phyloP scores from a whole-genome alignment of 2,113 vertebrate species.

The Indicator indicator region DNA sequence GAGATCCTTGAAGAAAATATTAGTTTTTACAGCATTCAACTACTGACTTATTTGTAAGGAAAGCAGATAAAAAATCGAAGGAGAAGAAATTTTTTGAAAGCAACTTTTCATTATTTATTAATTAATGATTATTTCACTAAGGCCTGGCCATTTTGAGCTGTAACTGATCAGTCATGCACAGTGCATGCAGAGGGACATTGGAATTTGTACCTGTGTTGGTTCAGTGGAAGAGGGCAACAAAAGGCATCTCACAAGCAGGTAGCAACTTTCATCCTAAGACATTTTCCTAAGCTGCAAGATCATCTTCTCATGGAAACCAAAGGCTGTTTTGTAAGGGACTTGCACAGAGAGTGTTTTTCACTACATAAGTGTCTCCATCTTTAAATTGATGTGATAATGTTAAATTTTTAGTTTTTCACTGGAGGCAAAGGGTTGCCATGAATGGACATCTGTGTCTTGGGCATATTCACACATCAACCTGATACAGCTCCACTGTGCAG shows the following conservation, averaged over 20 bases:
- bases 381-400: neutral
- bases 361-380: neutral
- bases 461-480: neutral
- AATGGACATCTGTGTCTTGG: neutral
- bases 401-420: neutral
- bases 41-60: neutral
- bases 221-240: neutral
- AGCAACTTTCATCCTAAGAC: neutral
- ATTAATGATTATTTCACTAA: neutral
- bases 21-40: neutral
- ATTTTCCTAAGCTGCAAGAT: neutral
- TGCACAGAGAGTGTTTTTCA: neutral
- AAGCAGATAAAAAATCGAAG: neutral
- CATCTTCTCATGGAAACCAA: neutral
- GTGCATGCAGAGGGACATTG: neutral
- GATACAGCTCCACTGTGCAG: neutral
- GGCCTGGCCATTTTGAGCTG: neutral
- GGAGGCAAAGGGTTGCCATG: neutral
- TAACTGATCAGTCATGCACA: neutral
- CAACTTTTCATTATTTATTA: neutral
- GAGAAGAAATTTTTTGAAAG: neutral
- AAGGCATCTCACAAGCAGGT: neutral
- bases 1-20: neutral
- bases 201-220: neutral
- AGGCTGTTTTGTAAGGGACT: neutral